Percentiles rank a stretch among this genome's conserved stretches.
Evolutionary conservation across 2,797 vertebrate genomes (phyloP).

Genomic region (Botia kubotai): DNA sequence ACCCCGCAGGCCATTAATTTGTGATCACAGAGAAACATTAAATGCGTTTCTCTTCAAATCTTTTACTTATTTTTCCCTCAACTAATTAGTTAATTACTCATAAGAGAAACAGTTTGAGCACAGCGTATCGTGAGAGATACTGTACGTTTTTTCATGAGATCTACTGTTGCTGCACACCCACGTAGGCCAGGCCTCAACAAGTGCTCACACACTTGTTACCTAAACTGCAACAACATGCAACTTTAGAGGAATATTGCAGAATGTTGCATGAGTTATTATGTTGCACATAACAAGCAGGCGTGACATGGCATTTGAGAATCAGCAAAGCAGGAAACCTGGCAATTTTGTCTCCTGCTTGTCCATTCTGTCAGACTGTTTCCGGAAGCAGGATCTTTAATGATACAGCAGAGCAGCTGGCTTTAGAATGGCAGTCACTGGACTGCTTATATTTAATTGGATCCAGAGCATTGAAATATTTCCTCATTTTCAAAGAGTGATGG

Average conservation of each 20-base stretch:
- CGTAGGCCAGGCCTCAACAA: conserved; percentile 10
- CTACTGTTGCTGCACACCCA: not conserved
- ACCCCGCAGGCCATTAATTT: not conserved
- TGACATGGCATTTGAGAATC: conserved; percentile 41
- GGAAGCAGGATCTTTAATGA: conserved; percentile 35
- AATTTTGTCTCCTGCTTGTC: conserved; percentile 40
- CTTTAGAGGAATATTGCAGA: conserved; percentile 26
- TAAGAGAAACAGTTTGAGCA: not conserved
- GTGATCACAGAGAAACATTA: not conserved
- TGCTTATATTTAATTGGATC: conserved; percentile 48
- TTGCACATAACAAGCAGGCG: conserved; percentile 39
- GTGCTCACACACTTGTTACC: conserved; percentile 23
- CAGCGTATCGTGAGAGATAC: not conserved
- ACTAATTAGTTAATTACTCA: not conserved
- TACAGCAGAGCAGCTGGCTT: conserved; percentile 35
- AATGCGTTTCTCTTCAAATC: not conserved
- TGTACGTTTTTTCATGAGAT: not conserved
- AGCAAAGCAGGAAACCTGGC: conserved; percentile 38
- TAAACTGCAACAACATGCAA: conserved; percentile 42
- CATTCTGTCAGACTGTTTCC: conserved; percentile 40
- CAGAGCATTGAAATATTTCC: conserved; percentile 34
- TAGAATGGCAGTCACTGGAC: conserved; percentile 15
- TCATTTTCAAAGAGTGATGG: conserved; percentile 34
- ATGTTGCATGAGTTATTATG: conserved; percentile 36
- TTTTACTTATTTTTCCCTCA: not conserved